phyloP scores from a whole-genome alignment of 2,113 vertebrate species.

The Neofelis nebulosa region DNA sequence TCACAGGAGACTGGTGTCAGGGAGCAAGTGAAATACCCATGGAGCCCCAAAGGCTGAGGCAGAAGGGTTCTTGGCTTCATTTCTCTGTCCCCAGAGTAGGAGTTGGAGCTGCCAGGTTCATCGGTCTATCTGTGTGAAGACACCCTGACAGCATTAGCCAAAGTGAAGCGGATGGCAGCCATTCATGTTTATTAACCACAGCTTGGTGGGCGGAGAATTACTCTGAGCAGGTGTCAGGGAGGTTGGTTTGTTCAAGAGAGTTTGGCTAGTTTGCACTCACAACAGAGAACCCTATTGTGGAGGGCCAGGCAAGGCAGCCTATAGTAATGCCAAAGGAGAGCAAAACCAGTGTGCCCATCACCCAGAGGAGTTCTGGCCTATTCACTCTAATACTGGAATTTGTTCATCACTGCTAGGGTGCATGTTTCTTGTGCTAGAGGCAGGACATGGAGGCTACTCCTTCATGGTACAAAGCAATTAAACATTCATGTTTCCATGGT shows the following conservation, averaged over 20 bases:
- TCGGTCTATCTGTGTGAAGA: conserved; percentile 7
- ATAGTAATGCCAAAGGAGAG: not conserved
- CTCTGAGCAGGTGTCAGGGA: conserved; percentile 12
- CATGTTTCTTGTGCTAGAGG: not conserved
- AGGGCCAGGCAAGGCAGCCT: not conserved
- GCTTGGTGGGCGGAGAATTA: not conserved
- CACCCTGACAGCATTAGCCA: not conserved
- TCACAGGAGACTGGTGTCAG: not conserved
- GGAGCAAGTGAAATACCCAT: not conserved
- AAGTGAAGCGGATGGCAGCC: not conserved
- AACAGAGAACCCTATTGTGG: not conserved
- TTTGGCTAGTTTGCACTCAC: not conserved
- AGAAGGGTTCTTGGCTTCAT: not conserved
- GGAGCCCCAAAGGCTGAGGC: not conserved
- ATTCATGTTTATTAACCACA: conserved; percentile 6
- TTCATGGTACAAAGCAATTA: not conserved
- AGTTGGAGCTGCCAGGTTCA: not conserved
- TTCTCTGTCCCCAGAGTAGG: not conserved
- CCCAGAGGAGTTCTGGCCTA: not conserved
- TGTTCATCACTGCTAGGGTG: not conserved
- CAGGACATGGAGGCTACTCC: not conserved
- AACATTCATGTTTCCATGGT: not conserved
- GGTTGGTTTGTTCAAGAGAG: conserved; percentile 31
- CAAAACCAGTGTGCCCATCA: not conserved
- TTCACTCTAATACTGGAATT: not conserved